Evolutionary conservation across 2,113 vertebrate genomes (phyloP), one percentile per base, ranked within the genome.

Genomic region (Marmota monax): DNA sequence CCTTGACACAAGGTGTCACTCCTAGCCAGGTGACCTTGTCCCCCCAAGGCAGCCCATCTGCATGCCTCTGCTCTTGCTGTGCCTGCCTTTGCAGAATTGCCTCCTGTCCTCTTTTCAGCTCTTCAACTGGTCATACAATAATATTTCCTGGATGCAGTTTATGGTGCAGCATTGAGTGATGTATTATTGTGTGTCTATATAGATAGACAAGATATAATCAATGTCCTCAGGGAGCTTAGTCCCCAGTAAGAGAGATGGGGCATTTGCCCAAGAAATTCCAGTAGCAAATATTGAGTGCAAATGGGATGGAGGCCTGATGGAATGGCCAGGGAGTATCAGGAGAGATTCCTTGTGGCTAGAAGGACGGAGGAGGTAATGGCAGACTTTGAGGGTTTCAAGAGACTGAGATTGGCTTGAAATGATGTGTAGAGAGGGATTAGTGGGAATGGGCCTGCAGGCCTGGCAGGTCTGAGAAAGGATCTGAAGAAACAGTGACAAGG

Each of bases 301-400:
- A 4, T 72, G 23, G 39, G 32, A 56, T 84, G 22, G 79, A 61
- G 56, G 23, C 51, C 83, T 72, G 58, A 8, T 34, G 73, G 58
- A 65, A 29, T 65, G 58, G 11, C 34, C n/a, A 23, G 6, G 7
- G 32, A 65, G 0, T 51, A 67, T 34, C 42, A 88, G 92, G 53
- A 88, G 34, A 78, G 65, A 45, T 25, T 27, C 2, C 2, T 79
- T 65, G 45, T 74, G 34, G 16, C 65, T 76, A 5, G 12, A 96
- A 65, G 67, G 22, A 65, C 11, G 14, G 63, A 84, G 23, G 83
- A 72, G 17, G 37, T 34, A n/a, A 42, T 79, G 29, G 20, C 42
- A 37, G 39, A 29, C 51, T 48, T 78, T 56, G 17, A 87, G 42
- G 11, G 37, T 94, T 89, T 94, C 42, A 92, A 92, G 63, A 96